These are phyloP conservation scores for Benitochromis conjunctus DNA, from an alignment of 2,113 vertebrate species.

Conservation along the genomic window DNA sequence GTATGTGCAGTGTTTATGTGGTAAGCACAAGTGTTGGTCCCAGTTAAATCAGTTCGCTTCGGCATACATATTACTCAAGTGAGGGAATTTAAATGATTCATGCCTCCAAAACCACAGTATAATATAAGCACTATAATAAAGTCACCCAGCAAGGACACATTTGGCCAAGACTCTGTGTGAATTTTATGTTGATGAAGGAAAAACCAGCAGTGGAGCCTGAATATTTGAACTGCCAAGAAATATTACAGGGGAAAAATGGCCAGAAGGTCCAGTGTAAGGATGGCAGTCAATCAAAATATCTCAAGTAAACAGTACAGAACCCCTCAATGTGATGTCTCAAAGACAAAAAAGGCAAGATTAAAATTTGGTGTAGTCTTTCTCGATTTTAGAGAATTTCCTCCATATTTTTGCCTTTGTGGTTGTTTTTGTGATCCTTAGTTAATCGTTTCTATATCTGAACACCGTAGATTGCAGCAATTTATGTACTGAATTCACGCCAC, in stretches of 20 bases:
- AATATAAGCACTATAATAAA: background rate
- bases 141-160: background rate
- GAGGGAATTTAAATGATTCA: background rate
- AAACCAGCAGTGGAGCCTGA: background rate
- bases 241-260: accelerated
- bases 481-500: background rate
- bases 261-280: background rate
- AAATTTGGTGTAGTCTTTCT: background rate
- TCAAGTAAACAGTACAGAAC: background rate
- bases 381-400: background rate
- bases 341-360: background rate
- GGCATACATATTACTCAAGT: background rate
- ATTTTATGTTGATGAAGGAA: background rate
- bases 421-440: background rate
- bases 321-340: background rate
- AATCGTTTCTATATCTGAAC: background rate
- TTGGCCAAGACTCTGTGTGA: background rate
- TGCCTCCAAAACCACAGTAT: too few species aligned
- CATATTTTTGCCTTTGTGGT: background rate
- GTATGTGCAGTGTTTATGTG: background rate
- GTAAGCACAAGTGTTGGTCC: background rate
- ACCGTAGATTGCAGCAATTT: background rate
- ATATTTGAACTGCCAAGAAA: background rate
- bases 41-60: background rate
- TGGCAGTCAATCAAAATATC: background rate